Conservation (phyloP, 2,797 vertebrate species). For the Schizopygopsis pylzovi region DNA sequence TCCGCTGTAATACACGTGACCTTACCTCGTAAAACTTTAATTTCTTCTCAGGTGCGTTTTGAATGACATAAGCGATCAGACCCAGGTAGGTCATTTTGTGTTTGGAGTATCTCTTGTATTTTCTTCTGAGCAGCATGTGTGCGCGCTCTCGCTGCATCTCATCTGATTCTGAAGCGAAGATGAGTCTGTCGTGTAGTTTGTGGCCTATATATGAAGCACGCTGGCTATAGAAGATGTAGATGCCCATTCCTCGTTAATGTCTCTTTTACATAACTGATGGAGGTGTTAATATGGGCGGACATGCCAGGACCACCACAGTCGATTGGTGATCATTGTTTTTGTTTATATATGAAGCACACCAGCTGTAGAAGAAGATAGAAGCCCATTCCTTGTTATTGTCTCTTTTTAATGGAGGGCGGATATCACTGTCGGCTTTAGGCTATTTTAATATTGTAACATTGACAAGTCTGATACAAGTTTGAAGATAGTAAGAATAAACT, state of each 20-base stretch:
- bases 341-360: no score
- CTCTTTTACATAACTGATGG: slow-evolving; percentile 28
- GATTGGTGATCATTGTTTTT: not conserved
- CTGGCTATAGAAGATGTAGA: not conserved
- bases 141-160: slow-evolving; percentile 11
- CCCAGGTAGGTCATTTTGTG: slow-evolving; percentile 42
- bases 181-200: not conserved
- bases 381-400: no score
- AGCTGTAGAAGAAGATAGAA: no score
- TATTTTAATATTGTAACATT: no score
- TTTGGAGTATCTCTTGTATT: slow-evolving; percentile 43
- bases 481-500: no score
- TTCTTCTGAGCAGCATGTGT: slow-evolving; percentile 18
- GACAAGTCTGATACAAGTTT: no score
- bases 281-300: slow-evolving; percentile 10
- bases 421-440: no score
- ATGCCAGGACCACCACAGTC: slow-evolving; percentile 2
- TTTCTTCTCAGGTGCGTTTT: slow-evolving; percentile 15
- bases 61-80: slow-evolving; percentile 27
- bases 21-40: slow-evolving; percentile 33
- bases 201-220: slow-evolving; percentile 11
- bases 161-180: not conserved
- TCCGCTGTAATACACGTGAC: not conserved
- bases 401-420: no score
- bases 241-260: slow-evolving; percentile 13